Base-by-base conservation (phyloP, 2,888 invertebrate genomes). In the Rutpela maculata region DNA sequence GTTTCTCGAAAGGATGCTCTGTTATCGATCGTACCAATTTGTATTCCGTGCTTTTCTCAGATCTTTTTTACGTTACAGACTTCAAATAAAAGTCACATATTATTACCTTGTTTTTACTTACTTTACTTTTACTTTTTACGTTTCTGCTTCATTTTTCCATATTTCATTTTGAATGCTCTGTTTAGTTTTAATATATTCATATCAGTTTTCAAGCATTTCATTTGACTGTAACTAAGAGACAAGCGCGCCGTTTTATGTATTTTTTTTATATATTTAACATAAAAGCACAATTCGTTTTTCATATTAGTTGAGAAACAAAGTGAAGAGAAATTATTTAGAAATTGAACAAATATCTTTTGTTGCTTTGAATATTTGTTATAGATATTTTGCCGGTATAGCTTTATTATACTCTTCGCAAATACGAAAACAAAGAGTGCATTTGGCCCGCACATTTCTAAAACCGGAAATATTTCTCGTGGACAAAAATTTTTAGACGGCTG, bases 61-160 rank as follows among this genome's bases (percentile, higher is more conserved):
- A 65, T 65, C 65, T 65, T 65, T 43, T 65, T 65, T 65, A 65
- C 43, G 43, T 65, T 65, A 65, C 65, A 65, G 19, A 22, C 65
- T 65, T 65, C 65, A 65, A 65, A 65, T 65, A 65, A 65, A 65
- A 65, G 65, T 65, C 65, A 65, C 65, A 43, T 65, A 43, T 65
- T 65, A 65, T 65, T 65, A 43, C 65, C 43, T 43, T 43, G 50
- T 50, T 50, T 50, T 50, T 50, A n/a, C n/a, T 50, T 50, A 50
- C 18, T 26, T 26, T 26, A 26, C 22, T 26, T 26, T 26, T 26
- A 26, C 22, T 65, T 38, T 65, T 50, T 65, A 50, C 65, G 43
- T 65, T 65, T 43, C 19, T 18, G 65, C 18, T 19, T 18, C 17
- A 65, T 43, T 65, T 43, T 65, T 65, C n/a, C 43, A 15, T 18